Base-by-base conservation (phyloP, 2,888 invertebrate genomes). In the Hypolimnas misippus region DNA sequence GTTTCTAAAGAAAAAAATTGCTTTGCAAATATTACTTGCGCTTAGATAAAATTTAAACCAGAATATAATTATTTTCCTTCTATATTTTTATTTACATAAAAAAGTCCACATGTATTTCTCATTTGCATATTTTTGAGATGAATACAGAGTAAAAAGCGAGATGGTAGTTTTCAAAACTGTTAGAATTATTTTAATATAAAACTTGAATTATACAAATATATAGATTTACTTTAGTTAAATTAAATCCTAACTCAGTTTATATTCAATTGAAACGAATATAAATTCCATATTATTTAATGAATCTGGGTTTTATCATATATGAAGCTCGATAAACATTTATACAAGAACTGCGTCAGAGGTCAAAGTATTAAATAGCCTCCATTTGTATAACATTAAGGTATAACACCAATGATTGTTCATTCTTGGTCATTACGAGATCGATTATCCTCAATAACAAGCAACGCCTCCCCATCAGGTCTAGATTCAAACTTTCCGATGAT, bases 391-490 rank as follows among this genome's bases (percentile, higher is more conserved):
- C 25, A 38, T n/a, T 35, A 42, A 19, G 42, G 25, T 52, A 44
- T 17, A 54, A 46, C 12, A 21, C 21, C 49, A 57, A 56, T 59
- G 46, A 52, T 49, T 51, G 25, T 42, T 65, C 52, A 58, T 65
- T 65, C 40, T 57, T 38, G 25, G 49, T 42, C 38, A 40, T 56
- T 53, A 53, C 52, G 29, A 44, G 8, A 19, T 31, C 52, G 56
- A 62, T 65, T 57, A 59, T 59, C 38, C 55, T 33, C 56, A 16
- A 59, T 59, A 59, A 62, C 35, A 42, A 25, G 31, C 50, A 35
- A 31, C 51, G 38, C 31, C 10, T 42, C 31, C 4, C 38, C 57
- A 51, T 57, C 49, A 49, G 50, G 49, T 57, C 46, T 50, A 50
- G 25, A 8, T 49, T n/a, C 29, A 49, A 49, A 49, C 49, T 49